A percentile compares a stretch with the other conserved stretches of the same genome.
phyloP scores from a whole-genome alignment of 2,113 vertebrate species.

The Nycticorax nycticorax region DNA sequence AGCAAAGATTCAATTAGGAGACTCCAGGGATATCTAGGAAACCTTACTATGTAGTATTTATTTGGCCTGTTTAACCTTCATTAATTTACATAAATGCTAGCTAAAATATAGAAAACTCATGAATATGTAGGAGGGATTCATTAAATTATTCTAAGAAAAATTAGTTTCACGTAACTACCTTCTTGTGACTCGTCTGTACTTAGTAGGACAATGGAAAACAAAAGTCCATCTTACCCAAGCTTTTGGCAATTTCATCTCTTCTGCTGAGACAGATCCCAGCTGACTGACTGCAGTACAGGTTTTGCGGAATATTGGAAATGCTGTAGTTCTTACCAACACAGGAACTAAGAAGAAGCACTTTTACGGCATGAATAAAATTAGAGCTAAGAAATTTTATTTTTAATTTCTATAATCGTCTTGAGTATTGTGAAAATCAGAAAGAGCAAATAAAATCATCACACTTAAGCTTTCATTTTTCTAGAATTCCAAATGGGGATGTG shows the following conservation, averaged over 20 bases:
- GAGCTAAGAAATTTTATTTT: neutral
- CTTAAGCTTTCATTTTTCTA: neutral
- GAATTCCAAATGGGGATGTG: neutral
- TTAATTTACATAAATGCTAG: neutral
- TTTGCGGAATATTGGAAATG: neutral
- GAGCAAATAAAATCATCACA: neutral
- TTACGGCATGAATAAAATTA: neutral
- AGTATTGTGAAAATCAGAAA: neutral
- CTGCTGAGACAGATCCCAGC: neutral
- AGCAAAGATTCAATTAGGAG: neutral
- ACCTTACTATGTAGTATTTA: neutral
- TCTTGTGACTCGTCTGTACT: neutral
- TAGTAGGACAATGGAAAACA: neutral
- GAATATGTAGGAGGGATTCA: neutral
- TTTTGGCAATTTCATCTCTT: neutral
- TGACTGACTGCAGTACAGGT: neutral
- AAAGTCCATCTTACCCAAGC: neutral
- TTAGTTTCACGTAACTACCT: fast-evolving
- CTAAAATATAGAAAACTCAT: neutral
- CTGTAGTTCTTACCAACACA: neutral
- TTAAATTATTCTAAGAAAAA: neutral
- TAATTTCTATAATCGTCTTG: neutral
- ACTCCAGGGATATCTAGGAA: neutral
- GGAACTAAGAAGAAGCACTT: neutral
- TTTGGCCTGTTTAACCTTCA: neutral